Base-by-base conservation (phyloP, 2,888 invertebrate genomes). In the Philereme vetulata region DNA sequence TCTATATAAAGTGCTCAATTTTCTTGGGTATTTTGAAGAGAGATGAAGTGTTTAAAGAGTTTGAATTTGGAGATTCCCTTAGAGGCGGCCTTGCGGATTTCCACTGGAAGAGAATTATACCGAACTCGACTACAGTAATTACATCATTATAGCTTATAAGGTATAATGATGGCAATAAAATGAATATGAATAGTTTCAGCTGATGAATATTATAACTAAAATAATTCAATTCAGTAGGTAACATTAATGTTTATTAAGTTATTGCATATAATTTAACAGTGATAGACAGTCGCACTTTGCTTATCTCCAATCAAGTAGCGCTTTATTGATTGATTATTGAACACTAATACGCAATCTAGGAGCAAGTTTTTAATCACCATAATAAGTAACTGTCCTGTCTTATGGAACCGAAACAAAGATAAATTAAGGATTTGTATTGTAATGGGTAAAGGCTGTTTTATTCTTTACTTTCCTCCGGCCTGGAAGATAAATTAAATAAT, bases 221-320 rank as follows among this genome's bases (percentile, higher is more conserved):
- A 6, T 7, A 38, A 49, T 33, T 51, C 5, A 42, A 53, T 53
- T 45, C 38, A 47, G 33, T 34, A 51, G 21, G 45, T 36, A 57
- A 49, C 36, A 48, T 46, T 57, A 46, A 55, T 38, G 44, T 49
- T 38, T 64, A 64, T 65, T 62, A 65, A 62, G 62, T 56, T 60
- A 58, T 59, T 67, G 60, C 58, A 62, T 62, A 60, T 56, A 62
- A 60, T 51, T 56, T 53, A 63, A 47, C 47, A 60, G 65, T 65
- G 74, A 71, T 67, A 69, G 68, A 54, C 62, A 64, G 58, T 65
- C 68, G 68, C 70, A 71, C 67, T 66, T 68, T 60, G 62, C 68
- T 68, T 72, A 71, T 71, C 72, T 64, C 46, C 49, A 64, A 68
- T 66, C 72, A 65, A 68, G 67, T 67, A 67, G 70, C 67, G 66